These are phyloP conservation scores for Branchellion lobata DNA, from an alignment of 2,888 invertebrate species.

Conservation along the genomic window DNA sequence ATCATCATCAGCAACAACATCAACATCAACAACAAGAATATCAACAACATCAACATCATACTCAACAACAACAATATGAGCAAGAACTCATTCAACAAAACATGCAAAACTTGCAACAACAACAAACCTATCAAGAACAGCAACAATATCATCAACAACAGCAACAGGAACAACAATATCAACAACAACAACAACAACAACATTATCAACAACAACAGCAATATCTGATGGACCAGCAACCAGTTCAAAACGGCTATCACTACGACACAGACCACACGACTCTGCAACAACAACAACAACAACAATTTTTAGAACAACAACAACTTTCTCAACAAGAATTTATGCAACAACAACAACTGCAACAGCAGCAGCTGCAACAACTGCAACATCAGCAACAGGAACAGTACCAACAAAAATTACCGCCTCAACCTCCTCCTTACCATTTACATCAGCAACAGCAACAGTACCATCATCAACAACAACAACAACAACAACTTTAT, in stretches of 20 bases:
- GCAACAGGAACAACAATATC: background rate
- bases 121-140: background rate
- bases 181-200: constrained; percentile 1
- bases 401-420: constrained; percentile 1
- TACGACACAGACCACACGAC: background rate
- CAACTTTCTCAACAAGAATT: background rate
- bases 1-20: background rate
- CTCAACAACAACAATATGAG: background rate
- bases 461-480: background rate
- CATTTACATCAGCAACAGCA: constrained; percentile 13
- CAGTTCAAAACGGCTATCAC: background rate
- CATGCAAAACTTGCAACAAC: background rate
- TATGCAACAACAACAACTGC: constrained; percentile 1
- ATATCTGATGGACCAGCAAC: background rate
- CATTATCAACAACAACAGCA: background rate
- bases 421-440: too few species aligned
- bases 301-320: background rate
- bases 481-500: background rate
- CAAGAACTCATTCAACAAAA: background rate
- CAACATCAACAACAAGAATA: background rate
- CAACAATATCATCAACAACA: background rate
- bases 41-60: constrained; percentile 7
- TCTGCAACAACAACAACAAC: background rate
- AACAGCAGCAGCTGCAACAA: constrained; percentile 8
- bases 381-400: constrained; percentile 1